Evolutionary conservation across 2,113 vertebrate genomes (phyloP).

Genomic region (Brachyistius frenatus): DNA sequence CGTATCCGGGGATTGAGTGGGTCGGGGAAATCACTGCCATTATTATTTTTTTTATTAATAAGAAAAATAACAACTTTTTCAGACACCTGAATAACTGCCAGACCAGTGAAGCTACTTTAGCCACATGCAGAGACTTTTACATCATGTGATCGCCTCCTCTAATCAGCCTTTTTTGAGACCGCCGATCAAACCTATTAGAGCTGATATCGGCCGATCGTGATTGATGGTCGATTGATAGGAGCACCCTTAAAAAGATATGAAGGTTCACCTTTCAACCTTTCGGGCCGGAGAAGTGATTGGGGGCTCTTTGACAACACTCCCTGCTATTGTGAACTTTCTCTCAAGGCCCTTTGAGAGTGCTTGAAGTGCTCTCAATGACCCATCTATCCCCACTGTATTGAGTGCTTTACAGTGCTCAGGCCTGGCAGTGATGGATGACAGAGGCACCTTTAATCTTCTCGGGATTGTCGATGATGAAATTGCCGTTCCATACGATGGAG

Average conservation of each 20-base stretch:
- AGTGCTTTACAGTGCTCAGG: conserved; percentile 73
- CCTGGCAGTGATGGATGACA: conserved; percentile 73
- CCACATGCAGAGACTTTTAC: too few relatives aligned
- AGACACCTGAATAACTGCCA: too few relatives aligned
- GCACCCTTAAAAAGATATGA: conserved; percentile 28
- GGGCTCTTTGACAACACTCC: conserved; percentile 63
- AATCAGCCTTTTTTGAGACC: too few relatives aligned
- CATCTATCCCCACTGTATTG: conserved; percentile 68
- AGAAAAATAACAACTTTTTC: too few relatives aligned
- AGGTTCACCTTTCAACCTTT: conserved; percentile 46
- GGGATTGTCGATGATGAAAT: conserved; percentile 97
- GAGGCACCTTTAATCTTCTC: conserved; percentile 93
- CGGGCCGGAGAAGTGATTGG: conserved; percentile 54
- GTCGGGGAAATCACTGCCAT: too few relatives aligned
- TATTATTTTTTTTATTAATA: too few relatives aligned
- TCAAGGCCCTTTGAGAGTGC: conserved; percentile 55
- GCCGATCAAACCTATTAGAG: too few relatives aligned
- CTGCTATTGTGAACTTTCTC: conserved; percentile 73
- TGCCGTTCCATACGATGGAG: conserved; percentile 96
- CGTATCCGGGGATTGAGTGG: too few relatives aligned
- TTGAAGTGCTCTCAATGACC: conserved; percentile 67
- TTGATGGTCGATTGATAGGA: too few relatives aligned
- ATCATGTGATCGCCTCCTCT: too few relatives aligned
- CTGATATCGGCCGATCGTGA: too few relatives aligned
- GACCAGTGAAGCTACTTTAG: too few relatives aligned